Conservation (phyloP, 2,888 invertebrate genomes). For the Oxyteleia sp. region DNA sequence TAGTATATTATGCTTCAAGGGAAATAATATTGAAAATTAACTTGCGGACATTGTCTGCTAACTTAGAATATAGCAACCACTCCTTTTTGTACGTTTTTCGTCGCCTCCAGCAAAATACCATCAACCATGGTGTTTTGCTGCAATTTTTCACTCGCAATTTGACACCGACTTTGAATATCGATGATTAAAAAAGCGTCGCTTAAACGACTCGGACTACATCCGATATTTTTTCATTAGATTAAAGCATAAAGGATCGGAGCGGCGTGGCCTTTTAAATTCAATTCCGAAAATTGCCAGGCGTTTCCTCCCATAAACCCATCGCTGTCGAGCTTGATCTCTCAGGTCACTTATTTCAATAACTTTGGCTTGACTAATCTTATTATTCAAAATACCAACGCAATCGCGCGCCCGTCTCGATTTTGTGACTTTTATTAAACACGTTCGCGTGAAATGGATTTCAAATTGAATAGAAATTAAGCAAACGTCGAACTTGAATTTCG, state of each 20-base stretch:
- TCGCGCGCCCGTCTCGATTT: not conserved
- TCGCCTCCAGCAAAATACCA: too few species aligned
- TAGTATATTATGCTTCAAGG: too few species aligned
- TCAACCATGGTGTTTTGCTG: slow-evolving; percentile 31
- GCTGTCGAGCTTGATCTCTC: slow-evolving; percentile 8
- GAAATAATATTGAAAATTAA: too few species aligned
- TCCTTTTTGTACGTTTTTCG: too few species aligned
- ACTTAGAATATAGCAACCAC: too few species aligned
- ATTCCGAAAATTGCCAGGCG: slow-evolving; percentile 27
- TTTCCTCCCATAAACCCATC: slow-evolving; percentile 35
- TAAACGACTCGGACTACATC: slow-evolving; percentile 3
- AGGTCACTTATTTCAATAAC: slow-evolving; percentile 23
- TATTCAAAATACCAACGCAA: slow-evolving; percentile 21
- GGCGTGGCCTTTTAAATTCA: slow-evolving; percentile 38
- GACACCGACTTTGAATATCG: slow-evolving; percentile 47
- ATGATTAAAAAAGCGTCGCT: slow-evolving; percentile 41
- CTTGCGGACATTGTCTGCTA: too few species aligned
- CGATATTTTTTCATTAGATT: slow-evolving; percentile 45
- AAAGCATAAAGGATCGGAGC: slow-evolving; percentile 21
- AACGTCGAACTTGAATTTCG: not conserved
- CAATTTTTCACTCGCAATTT: slow-evolving; percentile 44
- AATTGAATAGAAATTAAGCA: not conserved
- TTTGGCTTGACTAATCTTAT: slow-evolving; percentile 27
- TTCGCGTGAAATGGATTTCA: slow-evolving; percentile 2
- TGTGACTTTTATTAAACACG: slow-evolving; percentile 1